Base-by-base conservation (phyloP, 2,888 invertebrate genomes). In the Trachelus tabidus region DNA sequence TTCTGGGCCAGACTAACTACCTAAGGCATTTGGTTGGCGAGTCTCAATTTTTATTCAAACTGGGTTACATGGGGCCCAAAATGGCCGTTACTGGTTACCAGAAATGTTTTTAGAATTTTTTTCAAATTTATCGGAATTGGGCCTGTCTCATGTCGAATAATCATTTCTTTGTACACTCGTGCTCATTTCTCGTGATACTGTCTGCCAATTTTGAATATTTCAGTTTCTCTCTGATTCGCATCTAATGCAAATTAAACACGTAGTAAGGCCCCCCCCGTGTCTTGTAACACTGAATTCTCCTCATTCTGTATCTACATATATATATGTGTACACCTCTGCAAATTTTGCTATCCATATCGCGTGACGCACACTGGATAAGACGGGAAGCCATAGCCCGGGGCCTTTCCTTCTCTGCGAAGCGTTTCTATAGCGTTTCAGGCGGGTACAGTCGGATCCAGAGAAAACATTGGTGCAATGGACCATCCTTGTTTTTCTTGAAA, bases 321-420 rank as follows among this genome's bases (percentile, higher is more conserved):
- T 23, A 23, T 23, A 9, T 23, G 2, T 73, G 31, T 37, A 40
- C 56, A 4, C 73, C 35, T 68, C 73, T 33, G 75, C 76, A 76
- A 87, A 87, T 86, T 88, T 85, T 84, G 83, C 85, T 87, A 89
- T 87, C 87, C 88, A 85, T 88, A 88, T 89, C 89, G 85, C 84
- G 85, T 81, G 83, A 86, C 83, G 77, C 81, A 79, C 81, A 40
- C 76, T 81, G 87, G 86, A 89, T 89, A 89, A 89, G 89, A 89
- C 87, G 87, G 87, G 87, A 90, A 89, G 89, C 88, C 85, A 89
- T 90, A 88, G 89, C 90, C 87, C 74, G 81, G 79, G 86, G 90
- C 84, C 84, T 86, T 89, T 88, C 85, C 88, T 86, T 87, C 88
- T 85, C 82, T 81, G 81, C 79, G 79, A 78, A 83, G 79, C 83